Evolutionary conservation across 2,797 vertebrate species (phyloP).

Genomic region (Alca torda): DNA sequence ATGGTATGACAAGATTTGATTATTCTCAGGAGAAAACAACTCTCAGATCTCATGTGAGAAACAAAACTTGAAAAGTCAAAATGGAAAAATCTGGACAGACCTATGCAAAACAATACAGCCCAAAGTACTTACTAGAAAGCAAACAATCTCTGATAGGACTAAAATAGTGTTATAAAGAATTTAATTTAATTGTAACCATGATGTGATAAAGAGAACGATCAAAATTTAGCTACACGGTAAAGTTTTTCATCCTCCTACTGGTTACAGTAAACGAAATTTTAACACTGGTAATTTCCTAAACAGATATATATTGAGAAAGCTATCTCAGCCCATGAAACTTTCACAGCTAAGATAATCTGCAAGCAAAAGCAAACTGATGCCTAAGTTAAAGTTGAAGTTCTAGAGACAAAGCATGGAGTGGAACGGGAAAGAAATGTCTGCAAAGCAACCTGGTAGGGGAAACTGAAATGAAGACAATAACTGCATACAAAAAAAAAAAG

Average conservation of each 20-base stretch:
- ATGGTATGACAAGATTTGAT: background rate
- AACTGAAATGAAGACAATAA: background rate
- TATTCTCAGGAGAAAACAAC: background rate
- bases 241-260: background rate
- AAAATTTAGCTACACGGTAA: background rate
- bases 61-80: slow-evolving; percentile 2
- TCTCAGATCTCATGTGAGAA: background rate
- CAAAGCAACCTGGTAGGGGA: background rate
- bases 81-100: background rate
- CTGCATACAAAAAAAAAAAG: background rate
- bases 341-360: background rate
- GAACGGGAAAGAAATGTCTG: background rate
- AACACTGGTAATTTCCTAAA: background rate
- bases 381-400: background rate
- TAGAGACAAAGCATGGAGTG: background rate
- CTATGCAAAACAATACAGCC: background rate
- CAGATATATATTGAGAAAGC: background rate
- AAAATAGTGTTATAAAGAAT: background rate
- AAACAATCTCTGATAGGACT: background rate
- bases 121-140: background rate
- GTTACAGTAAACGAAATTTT: background rate
- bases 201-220: background rate
- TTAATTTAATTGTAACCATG: background rate
- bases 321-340: background rate
- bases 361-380: background rate